These are phyloP conservation scores for Petrophora chlorosata DNA, from an alignment of 2,888 invertebrate genomes.

Conservation along the genomic window DNA sequence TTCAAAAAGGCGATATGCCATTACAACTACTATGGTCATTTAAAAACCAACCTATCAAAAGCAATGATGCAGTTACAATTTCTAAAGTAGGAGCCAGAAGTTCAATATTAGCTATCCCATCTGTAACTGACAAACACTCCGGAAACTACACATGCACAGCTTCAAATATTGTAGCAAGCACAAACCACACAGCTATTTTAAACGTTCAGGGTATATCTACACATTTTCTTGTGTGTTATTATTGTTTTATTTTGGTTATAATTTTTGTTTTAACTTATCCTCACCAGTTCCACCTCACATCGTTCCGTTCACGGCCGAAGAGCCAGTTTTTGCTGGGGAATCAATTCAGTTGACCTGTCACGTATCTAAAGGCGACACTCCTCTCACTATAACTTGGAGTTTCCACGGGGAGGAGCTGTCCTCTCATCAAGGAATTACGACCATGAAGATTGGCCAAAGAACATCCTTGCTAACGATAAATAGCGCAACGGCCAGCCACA, in stretches of 20 bases:
- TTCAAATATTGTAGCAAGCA: slow-evolving; percentile 86
- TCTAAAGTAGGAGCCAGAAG: slow-evolving; percentile 85
- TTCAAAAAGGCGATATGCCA: slow-evolving; percentile 88
- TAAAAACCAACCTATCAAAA: slow-evolving; percentile 80
- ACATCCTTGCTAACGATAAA: slow-evolving; percentile 87
- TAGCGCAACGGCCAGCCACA: slow-evolving; percentile 85
- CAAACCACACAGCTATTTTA: slow-evolving; percentile 85
- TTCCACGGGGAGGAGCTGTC: slow-evolving; percentile 85
- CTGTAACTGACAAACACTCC: slow-evolving; percentile 86
- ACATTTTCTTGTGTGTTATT: slow-evolving; percentile 48
- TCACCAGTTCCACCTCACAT: slow-evolving; percentile 85
- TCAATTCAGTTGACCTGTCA: slow-evolving; percentile 85
- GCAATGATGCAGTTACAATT: slow-evolving; percentile 73
- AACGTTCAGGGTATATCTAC: slow-evolving; percentile 86
- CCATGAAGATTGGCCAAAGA: slow-evolving; percentile 85
- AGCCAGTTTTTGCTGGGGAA: slow-evolving; percentile 86
- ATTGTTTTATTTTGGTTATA: slow-evolving; percentile 45
- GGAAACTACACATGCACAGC: slow-evolving; percentile 91
- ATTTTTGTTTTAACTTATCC: slow-evolving; percentile 52
- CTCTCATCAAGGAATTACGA: slow-evolving; percentile 81
- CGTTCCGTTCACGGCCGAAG: slow-evolving; percentile 85
- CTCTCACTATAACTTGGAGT: slow-evolving; percentile 89
- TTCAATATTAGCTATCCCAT: slow-evolving; percentile 86
- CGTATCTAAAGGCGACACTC: slow-evolving; percentile 87
- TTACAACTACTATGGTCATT: slow-evolving; percentile 88